These are phyloP conservation scores for Ranitomeya variabilis DNA, from an alignment of 2,113 vertebrate genomes.

Conservation along the genomic window DNA sequence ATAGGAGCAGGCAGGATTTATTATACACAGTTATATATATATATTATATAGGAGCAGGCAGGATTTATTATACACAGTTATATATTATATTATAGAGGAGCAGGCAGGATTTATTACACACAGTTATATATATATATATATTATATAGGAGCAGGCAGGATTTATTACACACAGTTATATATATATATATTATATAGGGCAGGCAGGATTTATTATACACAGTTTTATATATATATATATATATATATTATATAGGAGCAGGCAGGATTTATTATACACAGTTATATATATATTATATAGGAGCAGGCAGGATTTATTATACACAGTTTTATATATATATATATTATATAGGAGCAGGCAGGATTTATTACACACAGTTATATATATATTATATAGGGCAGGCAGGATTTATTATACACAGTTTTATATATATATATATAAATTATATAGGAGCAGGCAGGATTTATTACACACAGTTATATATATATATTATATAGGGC, in stretches of 20 bases:
- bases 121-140: no score
- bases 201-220: background rate
- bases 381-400: background rate
- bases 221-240: background rate
- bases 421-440: background rate
- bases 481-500: background rate
- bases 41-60: no score
- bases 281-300: background rate
- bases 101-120: no score
- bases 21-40: no score
- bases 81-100: no score
- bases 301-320: background rate
- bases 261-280: background rate
- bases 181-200: background rate
- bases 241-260: background rate
- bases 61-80: no score
- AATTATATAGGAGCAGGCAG: background rate
- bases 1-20: no score
- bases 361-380: background rate
- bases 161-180: background rate
- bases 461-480: background rate
- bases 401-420: background rate
- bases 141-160: background rate
- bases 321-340: background rate
- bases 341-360: background rate